These are phyloP conservation scores for Pseudopodoces humilis DNA, from an alignment of 2,113 vertebrate genomes.

Conservation along the genomic window DNA sequence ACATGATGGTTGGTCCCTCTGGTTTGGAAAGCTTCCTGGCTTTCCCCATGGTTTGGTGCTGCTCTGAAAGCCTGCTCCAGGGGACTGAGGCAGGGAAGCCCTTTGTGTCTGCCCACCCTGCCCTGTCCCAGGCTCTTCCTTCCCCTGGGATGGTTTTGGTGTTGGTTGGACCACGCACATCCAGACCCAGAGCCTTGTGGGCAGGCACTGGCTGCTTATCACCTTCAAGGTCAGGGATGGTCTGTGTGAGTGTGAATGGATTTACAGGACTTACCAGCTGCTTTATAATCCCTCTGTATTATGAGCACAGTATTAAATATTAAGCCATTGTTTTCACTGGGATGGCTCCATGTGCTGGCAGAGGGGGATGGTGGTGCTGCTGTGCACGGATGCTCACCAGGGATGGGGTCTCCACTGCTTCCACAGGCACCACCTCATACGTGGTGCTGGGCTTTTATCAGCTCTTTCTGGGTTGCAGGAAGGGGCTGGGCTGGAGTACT, in stretches of 20 bases:
- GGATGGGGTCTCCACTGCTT: not conserved
- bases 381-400: rapidly evolving
- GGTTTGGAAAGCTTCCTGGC: not conserved
- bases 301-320: not conserved
- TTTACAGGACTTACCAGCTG: not conserved
- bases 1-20: rapidly evolving
- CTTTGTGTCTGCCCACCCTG: not conserved
- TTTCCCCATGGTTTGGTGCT: not conserved
- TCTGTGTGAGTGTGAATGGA: not conserved
- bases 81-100: not conserved
- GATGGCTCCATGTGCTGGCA: rapidly evolving
- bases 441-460: not conserved
- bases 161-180: rapidly evolving
- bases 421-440: rapidly evolving
- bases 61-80: not conserved
- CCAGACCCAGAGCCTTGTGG: rapidly evolving
- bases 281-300: slow-evolving; percentile 1
- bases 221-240: not conserved
- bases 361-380: not conserved
- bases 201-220: rapidly evolving
- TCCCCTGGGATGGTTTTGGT: not conserved
- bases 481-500: not conserved
- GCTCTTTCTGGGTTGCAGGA: not conserved
- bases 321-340: not conserved
- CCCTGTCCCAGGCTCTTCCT: not conserved